Percentiles rank a stretch among this genome's conserved stretches.
Conservation (phyloP, 2,797 vertebrate genomes). For the Nyctalus aviator region DNA sequence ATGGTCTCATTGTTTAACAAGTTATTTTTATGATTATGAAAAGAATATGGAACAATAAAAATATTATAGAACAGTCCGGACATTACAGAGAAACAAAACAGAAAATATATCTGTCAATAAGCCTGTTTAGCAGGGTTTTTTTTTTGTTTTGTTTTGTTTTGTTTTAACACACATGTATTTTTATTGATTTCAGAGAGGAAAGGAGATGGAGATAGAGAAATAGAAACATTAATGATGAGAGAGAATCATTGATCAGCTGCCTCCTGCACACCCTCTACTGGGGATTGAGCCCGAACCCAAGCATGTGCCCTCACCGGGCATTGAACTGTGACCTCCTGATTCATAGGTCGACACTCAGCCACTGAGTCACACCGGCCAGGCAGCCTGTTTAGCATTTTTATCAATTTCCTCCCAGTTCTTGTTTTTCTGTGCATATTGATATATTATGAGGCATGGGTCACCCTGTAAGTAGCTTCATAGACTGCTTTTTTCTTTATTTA, state of each 20-base stretch:
- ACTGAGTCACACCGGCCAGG: no score
- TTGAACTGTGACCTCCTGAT: no score
- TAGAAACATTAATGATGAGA: no score
- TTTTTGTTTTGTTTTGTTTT: no score
- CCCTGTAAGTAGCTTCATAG: neutral
- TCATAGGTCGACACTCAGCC: no score
- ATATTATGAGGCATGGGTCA: neutral
- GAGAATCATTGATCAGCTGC: no score
- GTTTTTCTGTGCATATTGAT: neutral
- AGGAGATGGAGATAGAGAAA: no score
- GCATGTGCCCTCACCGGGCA: no score
- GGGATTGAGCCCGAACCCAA: accelerated
- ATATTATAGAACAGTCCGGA: neutral
- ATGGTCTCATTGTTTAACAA: neutral
- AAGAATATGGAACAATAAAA: constrained; percentile 28
- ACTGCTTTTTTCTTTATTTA: neutral
- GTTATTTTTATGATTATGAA: constrained; percentile 28
- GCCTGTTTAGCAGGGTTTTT: neutral
- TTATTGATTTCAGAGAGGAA: no score
- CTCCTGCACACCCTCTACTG: no score
- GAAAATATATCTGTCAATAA: neutral
- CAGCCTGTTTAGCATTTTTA: neutral
- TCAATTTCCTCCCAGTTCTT: neutral
- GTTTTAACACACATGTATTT: neutral
- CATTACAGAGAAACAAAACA: neutral